phyloP scores from a whole-genome alignment of 2,888 invertebrate genomes.

The Hypselothyrea guttata region DNA sequence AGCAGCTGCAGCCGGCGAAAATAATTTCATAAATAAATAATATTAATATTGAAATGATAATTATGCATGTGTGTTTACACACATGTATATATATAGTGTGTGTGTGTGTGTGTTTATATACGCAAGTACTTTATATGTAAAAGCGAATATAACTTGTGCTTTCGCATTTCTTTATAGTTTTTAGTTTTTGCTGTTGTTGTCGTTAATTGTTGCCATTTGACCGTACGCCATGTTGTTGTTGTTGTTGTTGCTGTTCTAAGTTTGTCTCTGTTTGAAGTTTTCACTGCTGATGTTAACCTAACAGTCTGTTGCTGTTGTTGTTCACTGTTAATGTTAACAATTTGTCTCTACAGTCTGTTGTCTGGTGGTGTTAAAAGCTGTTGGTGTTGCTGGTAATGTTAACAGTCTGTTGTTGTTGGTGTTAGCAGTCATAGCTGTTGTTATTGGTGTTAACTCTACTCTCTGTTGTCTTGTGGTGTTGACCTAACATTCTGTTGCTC shows the following conservation, averaged over 20 bases:
- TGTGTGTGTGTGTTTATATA: slow-evolving; percentile 23
- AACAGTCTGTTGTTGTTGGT: too few species aligned
- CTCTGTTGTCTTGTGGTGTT: too few species aligned
- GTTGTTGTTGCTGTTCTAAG: slow-evolving; percentile 3
- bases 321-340: too few species aligned
- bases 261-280: too few species aligned
- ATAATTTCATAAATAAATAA: too few species aligned
- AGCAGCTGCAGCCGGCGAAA: slow-evolving; percentile 15
- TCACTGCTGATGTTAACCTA: slow-evolving; percentile 5
- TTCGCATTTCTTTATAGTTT: slow-evolving; percentile 19
- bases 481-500: too few species aligned
- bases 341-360: too few species aligned
- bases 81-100: slow-evolving; percentile 6
- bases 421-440: too few species aligned
- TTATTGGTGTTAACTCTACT: too few species aligned
- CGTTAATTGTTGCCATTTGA: slow-evolving; percentile 48
- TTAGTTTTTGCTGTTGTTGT: slow-evolving; percentile 13
- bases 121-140: slow-evolving; percentile 2
- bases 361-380: too few species aligned
- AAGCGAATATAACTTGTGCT: slow-evolving; percentile 38
- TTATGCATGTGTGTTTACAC: not conserved
- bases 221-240: slow-evolving; percentile 31
- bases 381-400: too few species aligned
- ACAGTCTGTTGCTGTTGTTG: slow-evolving; percentile 7
- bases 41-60: too few species aligned